Base-by-base conservation (phyloP, 1,140 invertebrate genomes). In the Bombus polaris region DNA sequence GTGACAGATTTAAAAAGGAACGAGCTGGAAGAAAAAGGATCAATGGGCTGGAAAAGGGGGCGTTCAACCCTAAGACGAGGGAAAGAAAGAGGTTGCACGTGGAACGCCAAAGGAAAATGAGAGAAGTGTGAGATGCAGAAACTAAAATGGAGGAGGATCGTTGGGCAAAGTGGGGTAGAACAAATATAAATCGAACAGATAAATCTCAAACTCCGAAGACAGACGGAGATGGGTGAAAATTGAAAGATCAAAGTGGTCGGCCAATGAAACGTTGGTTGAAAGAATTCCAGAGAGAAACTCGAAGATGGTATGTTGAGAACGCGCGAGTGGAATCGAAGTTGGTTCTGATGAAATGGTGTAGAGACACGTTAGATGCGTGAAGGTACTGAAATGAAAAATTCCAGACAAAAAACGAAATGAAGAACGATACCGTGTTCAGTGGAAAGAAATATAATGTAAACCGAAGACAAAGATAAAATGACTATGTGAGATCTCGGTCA, bases 361-460 rank as follows among this genome's bases (percentile, higher is more conserved):
- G 62, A 59, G 42, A 62, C 25, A 65, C 68, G 62, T 35, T 71
- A 77, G 39, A 72, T 57, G 75, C 37, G 76, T 22, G 42, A 73
- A 65, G 75, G 62, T 44, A 89, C 42, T 18, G 87, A 87, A 86
- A 79, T 84, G 82, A 91, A 87, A 79, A 88, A 86, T 76, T 74
- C 70, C 59, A 28, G 44, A n/a, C 32, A 68, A 35, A 62, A 53
- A 28, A 47, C 39, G 42, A 25, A 65, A 65, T 10, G 12, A 62
- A 18, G 0, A 32, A 32, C 57, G 73, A 79, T 77, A 72, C 59
- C 15, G 42, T 28, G 76, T 6, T 39, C 76, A 22, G 1, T 53
- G 47, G 18, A 22, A 53, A 53, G 47, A 53, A 53, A 53, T 53
- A 0, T 53, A 53, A 53, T 53, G 47, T 53, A 53, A 53, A 53